Evolutionary conservation across 2,113 vertebrate genomes (phyloP).

Genomic region (Pholis gunnellus): DNA sequence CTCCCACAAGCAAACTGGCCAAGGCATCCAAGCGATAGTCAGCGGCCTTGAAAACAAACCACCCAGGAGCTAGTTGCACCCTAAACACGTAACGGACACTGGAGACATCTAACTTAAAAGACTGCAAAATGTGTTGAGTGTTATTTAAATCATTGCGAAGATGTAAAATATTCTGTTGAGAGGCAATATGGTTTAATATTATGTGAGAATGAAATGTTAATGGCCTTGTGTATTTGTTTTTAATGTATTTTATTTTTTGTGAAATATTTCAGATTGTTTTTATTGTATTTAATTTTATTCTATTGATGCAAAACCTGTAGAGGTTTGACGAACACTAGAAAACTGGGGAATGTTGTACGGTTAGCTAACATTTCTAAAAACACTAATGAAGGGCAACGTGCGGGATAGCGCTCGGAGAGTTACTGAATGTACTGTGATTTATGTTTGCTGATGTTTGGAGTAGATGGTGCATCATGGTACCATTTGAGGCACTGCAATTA

Average conservation of each 20-base stretch:
- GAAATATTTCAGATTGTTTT: constrained; percentile 88
- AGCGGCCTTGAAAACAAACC: constrained; percentile 72
- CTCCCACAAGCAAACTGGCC: constrained; percentile 90
- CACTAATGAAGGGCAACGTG: constrained; percentile 85
- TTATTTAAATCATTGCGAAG: constrained; percentile 92
- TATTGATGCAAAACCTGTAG: constrained; percentile 87
- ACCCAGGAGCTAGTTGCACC: constrained; percentile 67
- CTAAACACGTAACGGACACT: constrained; percentile 70
- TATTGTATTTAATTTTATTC: constrained; percentile 78
- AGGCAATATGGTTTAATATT: constrained; percentile 94
- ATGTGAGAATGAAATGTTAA: constrained; percentile 92
- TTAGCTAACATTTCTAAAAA: constrained; percentile 87
- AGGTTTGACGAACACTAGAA: constrained; percentile 75
- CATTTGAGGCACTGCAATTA: constrained; percentile 81
- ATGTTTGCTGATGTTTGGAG: constrained; percentile 82
- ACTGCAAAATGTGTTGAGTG: constrained; percentile 86
- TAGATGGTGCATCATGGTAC: constrained; percentile 79
- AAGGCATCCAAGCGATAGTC: constrained; percentile 96
- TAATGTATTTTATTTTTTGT: constrained; percentile 93
- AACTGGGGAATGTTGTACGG: constrained; percentile 78
- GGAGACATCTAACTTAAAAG: constrained; percentile 78
- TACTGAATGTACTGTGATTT: constrained; percentile 92
- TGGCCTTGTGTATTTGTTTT: constrained; percentile 96
- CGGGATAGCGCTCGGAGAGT: constrained; percentile 79
- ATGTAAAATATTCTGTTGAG: constrained; percentile 98